A percentile compares a stretch with the other conserved stretches of the same genome.
Conservation (phyloP, 37 sponge, comb jelly and placozoan species). For the Aphrocallistes beatrix region DNA sequence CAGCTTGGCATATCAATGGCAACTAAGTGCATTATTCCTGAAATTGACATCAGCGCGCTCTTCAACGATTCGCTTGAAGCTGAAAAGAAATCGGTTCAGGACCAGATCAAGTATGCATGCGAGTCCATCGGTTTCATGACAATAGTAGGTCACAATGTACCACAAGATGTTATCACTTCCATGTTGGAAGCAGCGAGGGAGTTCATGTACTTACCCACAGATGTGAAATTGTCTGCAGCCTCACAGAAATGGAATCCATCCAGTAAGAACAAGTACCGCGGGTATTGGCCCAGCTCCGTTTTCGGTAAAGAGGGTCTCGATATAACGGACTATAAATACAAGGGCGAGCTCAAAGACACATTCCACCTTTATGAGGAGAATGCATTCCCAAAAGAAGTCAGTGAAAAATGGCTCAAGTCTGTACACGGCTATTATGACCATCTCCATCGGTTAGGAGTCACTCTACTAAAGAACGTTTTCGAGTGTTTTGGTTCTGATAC, state of each 20-base stretch:
- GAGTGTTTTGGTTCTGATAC: not conserved
- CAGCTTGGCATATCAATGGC: no score
- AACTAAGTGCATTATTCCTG: not conserved
- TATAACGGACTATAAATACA: not conserved
- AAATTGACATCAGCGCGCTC: not conserved
- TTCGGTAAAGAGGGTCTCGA: not conserved
- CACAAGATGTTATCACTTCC: not conserved
- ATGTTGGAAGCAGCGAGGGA: not conserved
- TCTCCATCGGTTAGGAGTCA: not conserved
- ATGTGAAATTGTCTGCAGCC: not conserved
- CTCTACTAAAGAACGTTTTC: not conserved
- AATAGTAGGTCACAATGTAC: not conserved
- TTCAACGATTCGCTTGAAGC: not conserved
- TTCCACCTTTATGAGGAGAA: not conserved
- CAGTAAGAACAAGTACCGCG: not conserved
- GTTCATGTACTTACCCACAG: not conserved
- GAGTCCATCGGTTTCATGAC: slow-evolving; percentile 9
- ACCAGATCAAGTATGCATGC: not conserved
- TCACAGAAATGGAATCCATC: slow-evolving; percentile 10
- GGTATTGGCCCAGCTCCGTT: not conserved
- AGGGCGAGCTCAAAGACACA: not conserved
- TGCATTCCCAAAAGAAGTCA: not conserved
- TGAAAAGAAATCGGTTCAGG: not conserved
- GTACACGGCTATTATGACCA: not conserved
- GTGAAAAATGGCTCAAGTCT: not conserved